A percentile compares a stretch with the other conserved stretches of the same genome.
Conservation (phyloP, 2,797 vertebrate species). For the Crocidura indochinensis region DNA sequence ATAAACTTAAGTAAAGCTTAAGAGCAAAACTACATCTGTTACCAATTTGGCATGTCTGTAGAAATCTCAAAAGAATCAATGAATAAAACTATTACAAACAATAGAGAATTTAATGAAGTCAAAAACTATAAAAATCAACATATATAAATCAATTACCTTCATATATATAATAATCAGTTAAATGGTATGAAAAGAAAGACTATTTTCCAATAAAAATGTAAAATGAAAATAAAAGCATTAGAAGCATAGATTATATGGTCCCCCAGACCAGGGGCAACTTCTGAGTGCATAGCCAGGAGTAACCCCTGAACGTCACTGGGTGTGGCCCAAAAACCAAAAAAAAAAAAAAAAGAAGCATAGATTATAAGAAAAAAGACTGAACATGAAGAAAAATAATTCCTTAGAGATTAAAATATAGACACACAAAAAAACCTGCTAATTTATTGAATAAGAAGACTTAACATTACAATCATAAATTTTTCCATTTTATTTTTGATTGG, state of each 20-base stretch:
- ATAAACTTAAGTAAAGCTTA: conserved; percentile 29
- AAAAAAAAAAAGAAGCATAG: background rate
- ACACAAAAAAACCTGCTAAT: background rate
- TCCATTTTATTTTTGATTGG: conserved; percentile 18
- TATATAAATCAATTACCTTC: conserved; percentile 12
- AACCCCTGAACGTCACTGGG: no score
- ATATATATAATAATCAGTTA: conserved; percentile 18
- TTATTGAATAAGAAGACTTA: conserved; percentile 34
- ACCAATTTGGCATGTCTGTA: conserved; percentile 6
- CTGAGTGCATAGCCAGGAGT: no score
- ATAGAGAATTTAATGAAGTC: conserved; percentile 41
- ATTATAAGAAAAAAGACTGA: background rate
- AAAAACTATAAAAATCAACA: conserved; percentile 43
- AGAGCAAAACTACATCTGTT: conserved; percentile 52
- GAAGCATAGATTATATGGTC: background rate
- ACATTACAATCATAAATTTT: background rate
- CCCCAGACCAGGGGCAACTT: no score
- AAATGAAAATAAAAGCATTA: conserved; percentile 40
- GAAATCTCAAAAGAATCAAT: conserved; percentile 50
- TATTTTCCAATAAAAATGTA: conserved; percentile 55
- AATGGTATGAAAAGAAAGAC: conserved; percentile 5
- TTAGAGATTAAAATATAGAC: conserved; percentile 26
- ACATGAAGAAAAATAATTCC: background rate
- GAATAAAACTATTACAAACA: conserved; percentile 26
- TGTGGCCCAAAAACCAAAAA: no score